Conservation (phyloP, 1,140 invertebrate genomes). For the Aphelinus certus region DNA sequence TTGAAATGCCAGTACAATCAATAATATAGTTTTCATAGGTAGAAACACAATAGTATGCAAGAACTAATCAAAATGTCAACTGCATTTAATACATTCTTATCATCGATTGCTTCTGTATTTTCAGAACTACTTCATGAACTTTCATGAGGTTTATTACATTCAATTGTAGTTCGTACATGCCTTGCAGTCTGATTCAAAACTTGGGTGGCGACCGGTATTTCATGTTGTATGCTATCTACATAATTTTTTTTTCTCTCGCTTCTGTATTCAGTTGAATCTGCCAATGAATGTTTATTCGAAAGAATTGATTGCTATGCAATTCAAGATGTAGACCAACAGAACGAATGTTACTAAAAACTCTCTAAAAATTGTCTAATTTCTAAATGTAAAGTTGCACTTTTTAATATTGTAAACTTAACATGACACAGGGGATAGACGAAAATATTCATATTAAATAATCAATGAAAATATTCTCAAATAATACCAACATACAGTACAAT, state of each 20-base stretch:
- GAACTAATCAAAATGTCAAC: constrained; percentile 28
- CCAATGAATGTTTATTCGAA: neutral
- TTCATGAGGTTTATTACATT: neutral
- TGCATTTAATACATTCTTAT: neutral
- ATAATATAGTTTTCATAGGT: constrained; percentile 33
- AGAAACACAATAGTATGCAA: constrained; percentile 40
- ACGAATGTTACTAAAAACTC: constrained; percentile 38
- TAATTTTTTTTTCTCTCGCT: neutral
- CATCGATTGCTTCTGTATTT: too few relatives aligned
- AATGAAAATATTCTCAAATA: neutral
- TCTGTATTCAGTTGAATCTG: neutral
- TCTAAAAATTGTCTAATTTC: constrained; percentile 40
- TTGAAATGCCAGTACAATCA: constrained; percentile 37
- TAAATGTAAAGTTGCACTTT: constrained; percentile 34
- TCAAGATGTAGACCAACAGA: constrained; percentile 39
- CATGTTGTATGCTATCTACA: neutral
- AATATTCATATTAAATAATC: constrained; percentile 21
- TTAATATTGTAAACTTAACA: constrained; percentile 8
- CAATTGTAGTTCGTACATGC: too few relatives aligned
- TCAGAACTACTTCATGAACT: constrained; percentile 11
- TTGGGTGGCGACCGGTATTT: neutral
- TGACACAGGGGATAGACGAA: constrained; percentile 40
- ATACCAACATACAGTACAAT: too few relatives aligned
- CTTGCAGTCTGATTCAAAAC: constrained; percentile 8
- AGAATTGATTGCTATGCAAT: constrained; percentile 16